A percentile compares a stretch with the other conserved stretches of the same genome.
Evolutionary conservation across 1,140 invertebrate genomes (phyloP).

Genomic region (Drosophila parabipectinata): DNA sequence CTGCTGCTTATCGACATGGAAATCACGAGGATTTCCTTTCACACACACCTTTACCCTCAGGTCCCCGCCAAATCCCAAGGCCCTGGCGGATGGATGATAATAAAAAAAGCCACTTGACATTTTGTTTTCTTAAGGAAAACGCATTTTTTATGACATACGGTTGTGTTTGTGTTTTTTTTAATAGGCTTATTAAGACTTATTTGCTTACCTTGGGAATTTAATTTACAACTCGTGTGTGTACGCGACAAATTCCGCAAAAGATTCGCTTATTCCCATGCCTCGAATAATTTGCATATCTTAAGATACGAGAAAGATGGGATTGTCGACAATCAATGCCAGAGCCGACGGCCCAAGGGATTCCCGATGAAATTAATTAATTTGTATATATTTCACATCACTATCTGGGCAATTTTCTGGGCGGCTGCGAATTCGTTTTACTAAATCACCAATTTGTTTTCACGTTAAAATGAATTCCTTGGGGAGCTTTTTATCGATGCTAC

Average conservation of each 20-base stretch:
- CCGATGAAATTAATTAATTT: conserved; percentile 43
- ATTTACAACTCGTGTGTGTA: conserved; percentile 53
- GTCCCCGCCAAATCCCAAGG: conserved; percentile 8
- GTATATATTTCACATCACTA: conserved; percentile 22
- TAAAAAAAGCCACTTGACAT: conserved; percentile 61
- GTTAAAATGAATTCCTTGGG: conserved; percentile 20
- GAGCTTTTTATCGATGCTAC: conserved; percentile 32
- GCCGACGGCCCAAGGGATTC: conserved; percentile 7
- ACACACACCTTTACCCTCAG: conserved; percentile 2
- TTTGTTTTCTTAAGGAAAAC: conserved; percentile 44
- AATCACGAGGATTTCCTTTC: conserved; percentile 40
- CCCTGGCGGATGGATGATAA: conserved; percentile 25
- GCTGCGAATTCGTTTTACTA: conserved; percentile 36
- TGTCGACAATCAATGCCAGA: conserved; percentile 65
- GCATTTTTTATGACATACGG: conserved; percentile 35
- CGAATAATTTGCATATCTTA: conserved; percentile 56
- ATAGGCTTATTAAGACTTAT: conserved; percentile 69
- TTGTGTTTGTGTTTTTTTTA: conserved; percentile 42
- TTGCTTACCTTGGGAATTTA: conserved; percentile 75
- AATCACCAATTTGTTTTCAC: conserved; percentile 70
- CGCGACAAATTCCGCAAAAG: conserved; percentile 20
- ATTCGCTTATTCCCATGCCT: conserved; percentile 41
- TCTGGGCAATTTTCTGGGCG: neutral
- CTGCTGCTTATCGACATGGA: conserved; percentile 42
- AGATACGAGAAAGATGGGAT: conserved; percentile 24